Base-by-base conservation (phyloP, 2,113 vertebrate species). In the Corythornis vintsioides region DNA sequence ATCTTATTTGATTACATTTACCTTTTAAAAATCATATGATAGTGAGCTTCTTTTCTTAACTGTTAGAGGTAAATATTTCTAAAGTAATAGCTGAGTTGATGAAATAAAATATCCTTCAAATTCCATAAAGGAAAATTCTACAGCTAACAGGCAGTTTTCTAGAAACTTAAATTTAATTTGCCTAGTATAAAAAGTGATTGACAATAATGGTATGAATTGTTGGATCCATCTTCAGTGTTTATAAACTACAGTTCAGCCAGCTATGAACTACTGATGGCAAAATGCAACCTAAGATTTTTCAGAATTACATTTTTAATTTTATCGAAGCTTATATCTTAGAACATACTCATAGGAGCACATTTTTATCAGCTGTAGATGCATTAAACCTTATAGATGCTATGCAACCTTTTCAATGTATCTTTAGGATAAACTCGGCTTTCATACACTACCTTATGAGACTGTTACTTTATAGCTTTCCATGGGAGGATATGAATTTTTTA, bases 121-220 rank as follows among this genome's bases (percentile, higher is more conserved):
- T 6, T 69, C 15, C 15, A 26, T 75, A 91, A 64, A 89, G 13
- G 3, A 76, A 85, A 89, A 78, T 40, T 61, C 7, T 82, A 21
- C 21, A 48, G 47, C 40, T 75, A 72, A 43, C 14, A 81, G 43
- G 24, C 13, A 56, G 17, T 75, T 92, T 88, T 88, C 22, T 35
- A 83, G 33, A 78, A 90, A 72, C n/a, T 74, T 28, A 86, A 5
- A 71, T 64, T 88, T 74, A 45, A 63, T 83, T 86, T 86, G 64
- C 16, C 26, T 71, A 18, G 10, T 50, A 47, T 17, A 86, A 81
- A 92, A 92, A 59, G 67, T 14, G 15, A 52, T 74, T 83, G 31
- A 71, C 10, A 16, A 47, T 75, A 81, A 84, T 61, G 24, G 53
- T 60, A 60, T 26, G 9, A 64, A 60, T 43, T 52, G 4, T 89